These are phyloP conservation scores for Temnothorax nylanderi DNA, from an alignment of 1,140 invertebrate species.

Conservation along the genomic window DNA sequence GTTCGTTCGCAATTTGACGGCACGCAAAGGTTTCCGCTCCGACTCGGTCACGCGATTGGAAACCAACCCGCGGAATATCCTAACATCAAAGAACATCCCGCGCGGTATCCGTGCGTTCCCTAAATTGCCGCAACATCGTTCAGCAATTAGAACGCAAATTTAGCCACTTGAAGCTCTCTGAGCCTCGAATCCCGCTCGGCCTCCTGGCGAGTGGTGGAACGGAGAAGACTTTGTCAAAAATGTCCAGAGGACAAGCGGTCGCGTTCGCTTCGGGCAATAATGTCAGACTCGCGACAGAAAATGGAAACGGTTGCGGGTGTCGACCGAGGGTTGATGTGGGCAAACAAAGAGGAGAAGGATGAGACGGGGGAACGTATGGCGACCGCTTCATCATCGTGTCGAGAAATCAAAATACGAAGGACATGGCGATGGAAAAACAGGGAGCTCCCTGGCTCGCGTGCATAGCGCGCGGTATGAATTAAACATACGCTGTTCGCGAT, in stretches of 20 bases:
- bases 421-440: slow-evolving; percentile 36
- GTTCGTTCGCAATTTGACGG: slow-evolving; percentile 7
- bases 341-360: not conserved
- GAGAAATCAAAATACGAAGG: slow-evolving; percentile 46
- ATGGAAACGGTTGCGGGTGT: not conserved
- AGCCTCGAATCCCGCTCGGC: not conserved
- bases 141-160: not conserved
- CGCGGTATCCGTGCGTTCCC: not conserved
- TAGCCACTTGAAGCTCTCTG: not conserved
- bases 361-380: not conserved
- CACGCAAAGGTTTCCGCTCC: slow-evolving; percentile 47
- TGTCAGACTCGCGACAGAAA: slow-evolving; percentile 22
- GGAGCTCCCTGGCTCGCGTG: slow-evolving; percentile 39
- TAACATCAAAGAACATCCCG: slow-evolving; percentile 36
- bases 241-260: not conserved
- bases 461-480: slow-evolving; percentile 53
- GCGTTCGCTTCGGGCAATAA: not conserved
- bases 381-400: slow-evolving; percentile 12
- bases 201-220: not conserved
- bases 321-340: not conserved
- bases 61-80: not conserved
- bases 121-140: slow-evolving; percentile 26
- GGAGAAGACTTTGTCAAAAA: not conserved
- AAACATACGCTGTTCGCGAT: slow-evolving; percentile 51
- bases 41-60: slow-evolving; percentile 40